Evolutionary conservation across 2,888 invertebrate genomes (phyloP).

Genomic region (Urechis unicinctus): DNA sequence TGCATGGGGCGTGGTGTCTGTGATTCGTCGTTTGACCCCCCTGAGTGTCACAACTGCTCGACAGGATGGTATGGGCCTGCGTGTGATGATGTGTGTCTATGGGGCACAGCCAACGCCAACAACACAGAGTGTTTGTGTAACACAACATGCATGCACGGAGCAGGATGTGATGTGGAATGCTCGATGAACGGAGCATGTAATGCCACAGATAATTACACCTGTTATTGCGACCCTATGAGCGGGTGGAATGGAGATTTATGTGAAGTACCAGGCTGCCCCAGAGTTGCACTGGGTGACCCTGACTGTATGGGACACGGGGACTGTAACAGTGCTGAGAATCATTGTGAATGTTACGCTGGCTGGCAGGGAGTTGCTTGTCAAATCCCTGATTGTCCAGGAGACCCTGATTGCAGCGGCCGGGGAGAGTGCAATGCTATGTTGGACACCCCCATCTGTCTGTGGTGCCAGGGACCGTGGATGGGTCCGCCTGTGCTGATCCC

Average conservation of each 20-base stretch:
- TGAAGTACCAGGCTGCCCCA: slow-evolving; percentile 30
- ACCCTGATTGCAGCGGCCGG: slow-evolving; percentile 25
- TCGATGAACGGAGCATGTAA: slow-evolving; percentile 28
- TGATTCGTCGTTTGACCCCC: slow-evolving; percentile 23
- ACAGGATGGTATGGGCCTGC: slow-evolving; percentile 29
- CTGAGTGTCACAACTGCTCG: slow-evolving; percentile 26
- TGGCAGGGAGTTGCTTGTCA: slow-evolving; percentile 30
- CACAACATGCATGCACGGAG: slow-evolving; percentile 29
- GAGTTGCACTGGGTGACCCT: slow-evolving; percentile 20
- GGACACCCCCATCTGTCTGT: slow-evolving; percentile 25
- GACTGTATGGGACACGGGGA: slow-evolving; percentile 30
- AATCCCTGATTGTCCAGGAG: too few relatives aligned
- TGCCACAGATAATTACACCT: slow-evolving; percentile 16
- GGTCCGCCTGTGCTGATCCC: slow-evolving; percentile 32
- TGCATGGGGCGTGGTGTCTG: slow-evolving; percentile 28
- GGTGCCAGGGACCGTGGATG: slow-evolving; percentile 28
- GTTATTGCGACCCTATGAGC: slow-evolving; percentile 26
- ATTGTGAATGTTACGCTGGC: slow-evolving; percentile 27
- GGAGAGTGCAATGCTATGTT: slow-evolving; percentile 24
- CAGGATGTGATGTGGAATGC: slow-evolving; percentile 30
- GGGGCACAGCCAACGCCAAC: slow-evolving; percentile 19
- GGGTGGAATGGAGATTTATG: slow-evolving; percentile 31
- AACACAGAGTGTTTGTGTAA: slow-evolving; percentile 26
- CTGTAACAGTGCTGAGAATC: slow-evolving; percentile 27
- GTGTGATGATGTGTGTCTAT: slow-evolving; percentile 27